Conservation (phyloP, 2,888 invertebrate genomes). For the Drosophila flavopinicola region DNA sequence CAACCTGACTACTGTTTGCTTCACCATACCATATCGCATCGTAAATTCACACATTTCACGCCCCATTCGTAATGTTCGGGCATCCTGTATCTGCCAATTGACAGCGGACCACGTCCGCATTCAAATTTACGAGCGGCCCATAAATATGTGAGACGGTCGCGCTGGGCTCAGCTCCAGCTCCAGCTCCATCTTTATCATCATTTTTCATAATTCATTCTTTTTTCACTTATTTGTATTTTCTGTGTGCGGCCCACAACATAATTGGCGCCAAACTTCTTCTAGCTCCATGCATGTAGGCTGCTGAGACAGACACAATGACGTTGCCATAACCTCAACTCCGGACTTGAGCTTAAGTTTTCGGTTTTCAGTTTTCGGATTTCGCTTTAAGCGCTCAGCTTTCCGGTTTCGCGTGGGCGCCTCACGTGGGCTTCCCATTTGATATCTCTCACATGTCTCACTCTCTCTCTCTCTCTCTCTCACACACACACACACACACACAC, state of each 20-base stretch:
- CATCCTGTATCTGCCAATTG: slow-evolving; percentile 70
- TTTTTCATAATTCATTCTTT: slow-evolving; percentile 40
- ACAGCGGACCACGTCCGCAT: slow-evolving; percentile 67
- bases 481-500: no score
- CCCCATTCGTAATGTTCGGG: slow-evolving; percentile 53
- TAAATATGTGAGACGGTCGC: slow-evolving; percentile 53
- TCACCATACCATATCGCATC: slow-evolving; percentile 52
- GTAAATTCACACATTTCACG: slow-evolving; percentile 74
- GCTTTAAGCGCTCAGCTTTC: slow-evolving; percentile 49
- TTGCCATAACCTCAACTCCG: slow-evolving; percentile 31
- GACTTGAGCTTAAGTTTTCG: slow-evolving; percentile 19
- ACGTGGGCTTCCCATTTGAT: slow-evolving; percentile 50
- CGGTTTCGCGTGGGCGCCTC: slow-evolving; percentile 52
- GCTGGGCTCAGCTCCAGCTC: no score
- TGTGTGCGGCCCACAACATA: slow-evolving; percentile 47
- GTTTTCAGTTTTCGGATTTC: slow-evolving; percentile 35
- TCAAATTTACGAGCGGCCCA: slow-evolving; percentile 66
- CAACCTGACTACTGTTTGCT: slow-evolving; percentile 51
- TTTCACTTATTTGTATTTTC: slow-evolving; percentile 12
- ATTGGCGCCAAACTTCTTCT: slow-evolving; percentile 58
- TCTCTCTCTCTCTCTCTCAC: slow-evolving; percentile 1
- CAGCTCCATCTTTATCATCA: slow-evolving; percentile 48
- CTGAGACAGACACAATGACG: slow-evolving; percentile 26
- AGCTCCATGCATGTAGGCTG: slow-evolving; percentile 27
- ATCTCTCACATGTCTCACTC: slow-evolving; percentile 1